Conservation (phyloP, 2,113 vertebrate genomes). For the Procapra przewalskii region DNA sequence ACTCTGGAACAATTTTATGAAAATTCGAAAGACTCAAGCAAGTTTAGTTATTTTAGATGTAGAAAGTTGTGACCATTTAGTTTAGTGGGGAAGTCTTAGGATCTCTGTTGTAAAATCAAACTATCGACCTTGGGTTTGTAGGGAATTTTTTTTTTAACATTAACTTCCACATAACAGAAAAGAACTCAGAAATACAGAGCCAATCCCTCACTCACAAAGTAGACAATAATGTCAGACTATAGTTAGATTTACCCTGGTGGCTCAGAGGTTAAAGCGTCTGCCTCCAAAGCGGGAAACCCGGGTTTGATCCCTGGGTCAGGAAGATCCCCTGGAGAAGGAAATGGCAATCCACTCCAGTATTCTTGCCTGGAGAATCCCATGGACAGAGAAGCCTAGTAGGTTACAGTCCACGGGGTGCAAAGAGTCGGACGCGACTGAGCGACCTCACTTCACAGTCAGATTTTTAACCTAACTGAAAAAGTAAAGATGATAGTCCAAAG, state of each 20-base stretch:
- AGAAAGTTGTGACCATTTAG: background rate
- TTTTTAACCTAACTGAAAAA: background rate
- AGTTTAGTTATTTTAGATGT: background rate
- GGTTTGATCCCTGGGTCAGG: too few relatives aligned
- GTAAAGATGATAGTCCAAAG: background rate
- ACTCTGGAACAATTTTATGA: background rate
- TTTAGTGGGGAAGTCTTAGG: background rate
- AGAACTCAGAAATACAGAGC: background rate
- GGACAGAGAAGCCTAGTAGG: too few relatives aligned
- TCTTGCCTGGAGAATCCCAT: too few relatives aligned
- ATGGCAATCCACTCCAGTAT: too few relatives aligned
- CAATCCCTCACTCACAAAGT: background rate
- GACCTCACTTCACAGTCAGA: too few relatives aligned
- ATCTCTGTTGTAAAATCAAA: background rate
- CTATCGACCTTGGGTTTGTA: background rate
- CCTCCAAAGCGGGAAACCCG: too few relatives aligned
- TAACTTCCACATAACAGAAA: background rate
- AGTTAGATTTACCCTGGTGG: background rate
- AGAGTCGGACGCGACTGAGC: too few relatives aligned
- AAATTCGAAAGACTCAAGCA: background rate
- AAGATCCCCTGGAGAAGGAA: too few relatives aligned
- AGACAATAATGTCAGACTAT: background rate
- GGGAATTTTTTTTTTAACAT: background rate
- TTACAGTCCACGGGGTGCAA: too few relatives aligned
- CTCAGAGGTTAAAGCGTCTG: too few relatives aligned